Evolutionary conservation across 2,797 vertebrate genomes (phyloP).

Genomic region (Lithobates pipiens): DNA sequence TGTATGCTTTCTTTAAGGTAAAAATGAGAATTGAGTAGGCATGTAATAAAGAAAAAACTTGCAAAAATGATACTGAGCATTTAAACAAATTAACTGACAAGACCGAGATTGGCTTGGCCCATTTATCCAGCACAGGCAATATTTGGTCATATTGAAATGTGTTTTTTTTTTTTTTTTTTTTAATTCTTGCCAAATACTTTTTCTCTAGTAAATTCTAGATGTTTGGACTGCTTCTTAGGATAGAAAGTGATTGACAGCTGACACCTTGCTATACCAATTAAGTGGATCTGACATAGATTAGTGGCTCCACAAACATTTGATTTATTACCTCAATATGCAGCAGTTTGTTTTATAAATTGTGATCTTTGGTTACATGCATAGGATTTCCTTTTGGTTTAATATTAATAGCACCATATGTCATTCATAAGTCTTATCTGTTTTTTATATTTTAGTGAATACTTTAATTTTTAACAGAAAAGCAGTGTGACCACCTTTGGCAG

Average conservation of each 20-base stretch:
- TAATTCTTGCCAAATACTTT: conserved; percentile 69
- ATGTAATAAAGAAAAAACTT: not conserved
- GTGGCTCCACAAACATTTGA: conserved; percentile 61
- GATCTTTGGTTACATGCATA: conserved; percentile 56
- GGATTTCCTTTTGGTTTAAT: conserved; percentile 44
- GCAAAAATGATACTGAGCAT: not conserved
- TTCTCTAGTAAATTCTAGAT: conserved; percentile 66
- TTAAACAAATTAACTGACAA: not conserved
- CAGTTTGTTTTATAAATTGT: conserved; percentile 58
- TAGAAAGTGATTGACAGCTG: conserved; percentile 65
- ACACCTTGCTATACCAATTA: conserved; percentile 64
- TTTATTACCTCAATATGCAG: conserved; percentile 61
- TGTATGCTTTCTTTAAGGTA: too few species aligned
- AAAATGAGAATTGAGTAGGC: too few species aligned
- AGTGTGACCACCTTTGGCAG: not conserved
- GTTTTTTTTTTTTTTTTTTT: not conserved
- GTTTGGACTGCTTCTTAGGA: conserved; percentile 60
- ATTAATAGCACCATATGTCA: conserved; percentile 23
- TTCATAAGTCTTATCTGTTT: conserved; percentile 23
- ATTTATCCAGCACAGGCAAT: conserved; percentile 66
- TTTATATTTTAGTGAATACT: conserved; percentile 5
- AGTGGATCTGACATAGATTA: conserved; percentile 62
- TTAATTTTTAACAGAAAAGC: not conserved
- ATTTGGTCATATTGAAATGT: conserved; percentile 62
- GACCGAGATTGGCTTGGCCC: conserved; percentile 54